These are phyloP conservation scores for Sus scrofa DNA, from an alignment of 2,113 vertebrate species.

Conservation along the genomic window T2T-Sscrofa CM000825.6:69866001-69866500, in stretches of 20 bases:
- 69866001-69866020: neutral
- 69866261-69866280: slow-evolving; percentile 93
- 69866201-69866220: slow-evolving; percentile 92
- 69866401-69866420: slow-evolving; percentile 52
- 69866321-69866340: slow-evolving; percentile 67
- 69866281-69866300: slow-evolving; percentile 91
- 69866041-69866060: neutral
- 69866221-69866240: slow-evolving; percentile 94
- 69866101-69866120: slow-evolving; percentile 90
- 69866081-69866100: slow-evolving; percentile 96
- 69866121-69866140: slow-evolving; percentile 91
- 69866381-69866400: slow-evolving; percentile 56
- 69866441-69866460: slow-evolving; percentile 53
- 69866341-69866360: slow-evolving; percentile 58
- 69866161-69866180: slow-evolving; percentile 89
- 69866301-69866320: slow-evolving; percentile 80
- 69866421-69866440: slow-evolving; percentile 60
- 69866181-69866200: slow-evolving; percentile 93
- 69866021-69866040: neutral
- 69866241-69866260: slow-evolving; percentile 95
- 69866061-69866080: slow-evolving; percentile 91
- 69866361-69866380: slow-evolving; percentile 65
- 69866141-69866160: slow-evolving; percentile 86
- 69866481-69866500: slow-evolving; percentile 51
- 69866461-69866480: slow-evolving; percentile 51